Evolutionary conservation across 2,797 vertebrate species (phyloP).

Genomic region (Eleutherodactylus coqui): DNA sequence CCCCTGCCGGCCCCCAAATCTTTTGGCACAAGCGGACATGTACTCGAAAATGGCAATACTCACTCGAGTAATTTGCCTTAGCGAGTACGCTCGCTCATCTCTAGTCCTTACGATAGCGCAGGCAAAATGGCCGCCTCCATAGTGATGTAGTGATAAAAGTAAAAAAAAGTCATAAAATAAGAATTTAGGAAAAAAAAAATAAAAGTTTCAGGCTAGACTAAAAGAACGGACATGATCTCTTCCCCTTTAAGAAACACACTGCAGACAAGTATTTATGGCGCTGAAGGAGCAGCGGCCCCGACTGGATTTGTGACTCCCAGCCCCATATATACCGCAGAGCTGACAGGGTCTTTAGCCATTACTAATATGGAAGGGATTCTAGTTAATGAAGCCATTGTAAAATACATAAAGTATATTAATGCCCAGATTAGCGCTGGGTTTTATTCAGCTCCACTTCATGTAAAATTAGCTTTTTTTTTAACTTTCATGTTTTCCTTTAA

Average conservation of each 20-base stretch:
- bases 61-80: too few species aligned
- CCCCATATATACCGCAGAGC: slow-evolving; percentile 20
- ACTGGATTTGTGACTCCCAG: slow-evolving; percentile 1
- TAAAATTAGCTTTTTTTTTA: slow-evolving; percentile 5
- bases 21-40: too few species aligned
- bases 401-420: slow-evolving; percentile 52
- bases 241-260: neutral
- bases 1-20: too few species aligned
- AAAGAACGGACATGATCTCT: neutral
- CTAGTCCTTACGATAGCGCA: too few species aligned
- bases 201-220: neutral
- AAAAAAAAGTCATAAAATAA: neutral
- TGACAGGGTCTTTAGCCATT: slow-evolving; percentile 36
- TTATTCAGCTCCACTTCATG: slow-evolving; percentile 18
- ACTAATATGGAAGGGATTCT: slow-evolving; percentile 23
- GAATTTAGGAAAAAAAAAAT: neutral
- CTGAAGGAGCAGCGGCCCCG: neutral
- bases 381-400: slow-evolving; percentile 52
- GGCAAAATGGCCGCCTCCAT: neutral
- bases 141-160: neutral
- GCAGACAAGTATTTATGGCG: neutral
- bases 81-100: too few species aligned
- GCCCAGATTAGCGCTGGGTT: neutral
- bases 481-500: slow-evolving; percentile 29
- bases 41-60: too few species aligned